phyloP scores from a whole-genome alignment of 2,113 vertebrate genomes.

The Agelaius tricolor region DNA sequence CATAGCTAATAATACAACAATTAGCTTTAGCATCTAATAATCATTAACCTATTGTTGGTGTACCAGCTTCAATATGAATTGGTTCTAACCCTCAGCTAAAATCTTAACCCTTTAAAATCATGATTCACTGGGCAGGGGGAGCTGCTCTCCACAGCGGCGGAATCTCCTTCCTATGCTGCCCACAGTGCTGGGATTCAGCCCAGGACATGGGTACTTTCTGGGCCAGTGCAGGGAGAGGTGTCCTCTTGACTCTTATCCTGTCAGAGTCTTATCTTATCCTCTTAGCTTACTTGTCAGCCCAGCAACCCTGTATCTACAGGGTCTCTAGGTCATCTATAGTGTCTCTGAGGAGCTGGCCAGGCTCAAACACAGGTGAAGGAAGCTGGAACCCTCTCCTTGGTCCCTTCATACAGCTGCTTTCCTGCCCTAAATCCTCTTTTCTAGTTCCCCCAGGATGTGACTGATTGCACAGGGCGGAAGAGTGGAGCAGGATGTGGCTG shows the following conservation, averaged over 20 bases:
- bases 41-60: too few relatives aligned
- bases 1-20: too few relatives aligned
- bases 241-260: neutral
- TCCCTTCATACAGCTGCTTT: neutral
- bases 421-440: neutral
- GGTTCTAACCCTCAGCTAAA: too few relatives aligned
- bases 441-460: neutral
- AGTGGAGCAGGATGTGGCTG: neutral
- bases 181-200: neutral
- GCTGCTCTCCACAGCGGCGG: too few relatives aligned
- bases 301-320: neutral
- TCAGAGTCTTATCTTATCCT: neutral
- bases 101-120: too few relatives aligned
- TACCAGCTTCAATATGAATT: too few relatives aligned
- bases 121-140: neutral
- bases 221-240: neutral
- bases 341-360: neutral
- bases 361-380: neutral
- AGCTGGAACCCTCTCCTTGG: neutral
- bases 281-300: neutral
- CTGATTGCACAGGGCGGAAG: neutral
- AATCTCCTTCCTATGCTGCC: rapidly evolving
- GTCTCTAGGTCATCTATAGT: neutral
- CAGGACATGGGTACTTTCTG: neutral
- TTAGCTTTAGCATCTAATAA: too few relatives aligned